A percentile compares a stretch with the other conserved stretches of the same genome.
Evolutionary conservation across 2,797 vertebrate species (phyloP).

Genomic region (Bovichtus diacanthus): DNA sequence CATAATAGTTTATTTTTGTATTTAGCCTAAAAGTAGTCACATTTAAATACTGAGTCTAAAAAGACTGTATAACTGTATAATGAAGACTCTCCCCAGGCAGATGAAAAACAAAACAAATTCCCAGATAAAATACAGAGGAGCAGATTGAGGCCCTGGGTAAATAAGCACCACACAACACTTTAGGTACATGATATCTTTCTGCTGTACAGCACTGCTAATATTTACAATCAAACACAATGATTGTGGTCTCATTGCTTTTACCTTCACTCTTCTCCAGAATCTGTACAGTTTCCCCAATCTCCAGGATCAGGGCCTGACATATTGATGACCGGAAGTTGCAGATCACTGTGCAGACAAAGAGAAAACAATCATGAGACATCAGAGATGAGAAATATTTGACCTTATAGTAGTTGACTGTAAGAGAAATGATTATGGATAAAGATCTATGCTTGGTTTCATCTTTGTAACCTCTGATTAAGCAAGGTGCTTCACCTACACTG

Average conservation of each 20-base stretch:
- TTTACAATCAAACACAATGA: background rate
- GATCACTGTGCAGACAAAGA: conserved; percentile 86
- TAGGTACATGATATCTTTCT: background rate
- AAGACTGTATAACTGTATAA: background rate
- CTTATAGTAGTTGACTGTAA: background rate
- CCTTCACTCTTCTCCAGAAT: conserved; percentile 99
- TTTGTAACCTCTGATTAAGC: conserved; percentile 39
- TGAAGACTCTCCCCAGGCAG: background rate
- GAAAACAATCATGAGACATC: conserved; percentile 27
- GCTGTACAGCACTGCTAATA: background rate
- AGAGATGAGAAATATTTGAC: conserved; percentile 4
- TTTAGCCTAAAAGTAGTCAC: background rate
- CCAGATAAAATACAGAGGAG: background rate
- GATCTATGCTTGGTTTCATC: conserved; percentile 17
- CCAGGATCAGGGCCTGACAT: conserved; percentile 94
- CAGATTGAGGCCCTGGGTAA: background rate
- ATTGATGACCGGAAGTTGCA: conserved; percentile 96
- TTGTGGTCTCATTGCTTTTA: conserved; percentile 70
- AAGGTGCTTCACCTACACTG: conserved; percentile 8
- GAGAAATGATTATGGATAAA: conserved; percentile 4
- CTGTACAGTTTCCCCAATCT: conserved; percentile 98
- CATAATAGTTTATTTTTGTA: background rate
- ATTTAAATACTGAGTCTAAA: background rate
- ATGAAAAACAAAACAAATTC: background rate
- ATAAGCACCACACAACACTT: background rate